Evolutionary conservation across 2,797 vertebrate genomes (phyloP), one percentile per base, ranked within the genome.

Genomic region (Coracias cyanogaster): DNA sequence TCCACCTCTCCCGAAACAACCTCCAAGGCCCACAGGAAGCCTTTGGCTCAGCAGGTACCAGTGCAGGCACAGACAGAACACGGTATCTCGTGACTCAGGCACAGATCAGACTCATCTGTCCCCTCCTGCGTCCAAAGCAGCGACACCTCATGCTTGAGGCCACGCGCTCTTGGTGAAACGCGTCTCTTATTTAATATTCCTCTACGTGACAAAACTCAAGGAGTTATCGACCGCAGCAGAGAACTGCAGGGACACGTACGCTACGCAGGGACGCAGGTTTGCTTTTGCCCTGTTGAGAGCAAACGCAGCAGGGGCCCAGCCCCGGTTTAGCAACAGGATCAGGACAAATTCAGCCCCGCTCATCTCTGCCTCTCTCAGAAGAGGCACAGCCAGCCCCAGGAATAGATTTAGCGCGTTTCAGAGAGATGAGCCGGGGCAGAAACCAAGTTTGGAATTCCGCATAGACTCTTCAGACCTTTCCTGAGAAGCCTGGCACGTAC

Each of bases 381-480:
- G 29, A 84, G 41, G n/a, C 60, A 66, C 28, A 49, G 74, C 46
- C 58, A 55, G 57, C 37, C 49, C 20, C 2, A 4, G 60, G 9
- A 48, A 61, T 4, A 55, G 33, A 37, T 43, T 61, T 5, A 61
- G n/a, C 7, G 14, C 0, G 0, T 41, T 64, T 72, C 14, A 1
- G 24, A 67, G 39, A 43, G 64, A 65, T 3, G 2, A 62, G 25
- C 24, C 26, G 22, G 9, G 43, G 12, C 4, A 74, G 54, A 35
- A 84, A 58, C 9, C 31, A 49, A 31, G 54, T 46, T 10, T 67
- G 49, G 17, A 58, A 8, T 26, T 19, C 92, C 33, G 54, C 1
- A 1, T 25, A 35, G 18, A 28, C 43, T 37, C 77, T 54, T 20
- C 11, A 62, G 41, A 16, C 45, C 51, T 29, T 64, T 64, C 62